Conservation (phyloP, 2,113 vertebrate species). For the Elaphurus davidianus region DNA sequence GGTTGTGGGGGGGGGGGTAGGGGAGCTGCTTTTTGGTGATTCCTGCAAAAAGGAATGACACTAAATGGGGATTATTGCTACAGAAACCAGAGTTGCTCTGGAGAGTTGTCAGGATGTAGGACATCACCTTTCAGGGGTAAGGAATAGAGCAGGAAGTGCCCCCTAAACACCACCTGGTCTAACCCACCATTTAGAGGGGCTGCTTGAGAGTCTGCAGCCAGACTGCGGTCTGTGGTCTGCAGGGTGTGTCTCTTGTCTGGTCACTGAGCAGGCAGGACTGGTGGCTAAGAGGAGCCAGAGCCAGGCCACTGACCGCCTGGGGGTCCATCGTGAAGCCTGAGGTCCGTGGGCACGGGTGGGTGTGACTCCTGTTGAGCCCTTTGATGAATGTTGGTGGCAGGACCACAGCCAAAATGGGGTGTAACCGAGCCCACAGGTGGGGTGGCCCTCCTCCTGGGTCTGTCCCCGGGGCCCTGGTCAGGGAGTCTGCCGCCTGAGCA, state of each 20-base stretch:
- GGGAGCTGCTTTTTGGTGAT: neutral
- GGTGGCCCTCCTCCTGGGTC: neutral
- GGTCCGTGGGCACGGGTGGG: neutral
- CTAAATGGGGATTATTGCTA: neutral
- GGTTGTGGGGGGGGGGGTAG: neutral
- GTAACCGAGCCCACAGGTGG: neutral
- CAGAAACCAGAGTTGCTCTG: neutral
- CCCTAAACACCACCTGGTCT: neutral
- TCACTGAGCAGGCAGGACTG: neutral
- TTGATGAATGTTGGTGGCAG: neutral
- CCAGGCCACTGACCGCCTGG: neutral
- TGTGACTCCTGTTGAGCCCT: neutral
- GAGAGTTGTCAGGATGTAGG: too few relatives aligned
- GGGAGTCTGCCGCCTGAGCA: too few relatives aligned
- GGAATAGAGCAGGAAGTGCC: neutral
- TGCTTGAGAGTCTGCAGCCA: neutral
- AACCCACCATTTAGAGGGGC: neutral
- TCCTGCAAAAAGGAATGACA: neutral
- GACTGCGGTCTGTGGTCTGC: neutral
- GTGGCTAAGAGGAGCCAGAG: neutral
- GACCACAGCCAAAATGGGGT: neutral
- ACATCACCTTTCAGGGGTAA: neutral
- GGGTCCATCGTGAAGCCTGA: neutral
- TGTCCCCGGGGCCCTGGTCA: neutral
- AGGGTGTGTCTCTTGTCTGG: neutral